phyloP scores from a whole-genome alignment of 2,113 vertebrate species.

The Lagopus leucura region DNA sequence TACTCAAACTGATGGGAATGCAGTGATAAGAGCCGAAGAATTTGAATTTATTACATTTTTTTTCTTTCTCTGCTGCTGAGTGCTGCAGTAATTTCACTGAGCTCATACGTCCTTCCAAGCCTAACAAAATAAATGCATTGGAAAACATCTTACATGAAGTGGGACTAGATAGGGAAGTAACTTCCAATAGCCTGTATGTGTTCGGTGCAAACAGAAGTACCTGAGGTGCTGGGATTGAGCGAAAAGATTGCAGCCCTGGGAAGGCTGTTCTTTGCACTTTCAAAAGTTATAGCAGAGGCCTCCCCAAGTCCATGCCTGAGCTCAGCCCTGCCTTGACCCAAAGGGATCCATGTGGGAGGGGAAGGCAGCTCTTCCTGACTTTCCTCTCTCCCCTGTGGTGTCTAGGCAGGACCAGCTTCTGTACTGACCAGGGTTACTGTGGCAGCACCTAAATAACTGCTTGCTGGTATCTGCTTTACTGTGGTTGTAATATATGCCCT shows the following conservation, averaged over 20 bases:
- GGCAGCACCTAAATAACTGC: not conserved
- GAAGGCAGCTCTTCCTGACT: not conserved
- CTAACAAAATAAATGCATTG: not conserved
- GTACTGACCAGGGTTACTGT: not conserved
- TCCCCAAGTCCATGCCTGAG: not conserved
- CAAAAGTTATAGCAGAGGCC: not conserved
- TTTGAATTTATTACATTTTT: constrained; percentile 60
- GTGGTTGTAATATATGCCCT: not conserved
- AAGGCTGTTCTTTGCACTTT: not conserved
- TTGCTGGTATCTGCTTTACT: not conserved
- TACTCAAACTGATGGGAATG: constrained; percentile 69
- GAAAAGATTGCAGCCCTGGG: not conserved
- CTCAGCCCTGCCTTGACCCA: not conserved
- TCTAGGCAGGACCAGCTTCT: not conserved
- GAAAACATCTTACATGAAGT: not conserved
- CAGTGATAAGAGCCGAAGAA: constrained; percentile 68
- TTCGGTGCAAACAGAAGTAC: not conserved
- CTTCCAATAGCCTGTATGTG: not conserved
- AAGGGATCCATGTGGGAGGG: not conserved
- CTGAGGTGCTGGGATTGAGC: not conserved
- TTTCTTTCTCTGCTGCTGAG: constrained; percentile 50
- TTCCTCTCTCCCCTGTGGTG: not conserved
- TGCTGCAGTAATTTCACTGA: constrained; percentile 52
- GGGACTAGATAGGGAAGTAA: not conserved
- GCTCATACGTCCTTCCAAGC: not conserved